phyloP scores from a whole-genome alignment of 2,888 invertebrate species.

The Strigamia transsilvanica region DNA sequence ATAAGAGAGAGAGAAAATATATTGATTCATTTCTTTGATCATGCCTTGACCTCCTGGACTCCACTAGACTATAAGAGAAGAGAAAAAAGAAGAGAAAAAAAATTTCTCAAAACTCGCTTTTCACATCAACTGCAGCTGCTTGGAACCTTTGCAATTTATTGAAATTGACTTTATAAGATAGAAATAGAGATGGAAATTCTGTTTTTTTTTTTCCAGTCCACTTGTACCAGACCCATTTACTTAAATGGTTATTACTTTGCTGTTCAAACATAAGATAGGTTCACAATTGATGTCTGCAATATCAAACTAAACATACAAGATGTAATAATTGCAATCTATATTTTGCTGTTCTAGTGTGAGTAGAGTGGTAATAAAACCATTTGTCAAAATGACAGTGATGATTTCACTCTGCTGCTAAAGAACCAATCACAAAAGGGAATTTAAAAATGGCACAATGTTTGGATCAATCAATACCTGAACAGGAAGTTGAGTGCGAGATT shows the following conservation, averaged over 20 bases:
- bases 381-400: too few species aligned
- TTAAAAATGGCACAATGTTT: too few species aligned
- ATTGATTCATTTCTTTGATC: conserved; percentile 42
- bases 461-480: too few species aligned
- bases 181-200: conserved; percentile 38
- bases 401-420: too few species aligned
- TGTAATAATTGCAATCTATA: not conserved
- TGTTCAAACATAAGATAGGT: not conserved
- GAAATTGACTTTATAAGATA: conserved; percentile 42
- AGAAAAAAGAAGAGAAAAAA: not conserved
- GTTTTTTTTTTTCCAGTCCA: conserved; percentile 38
- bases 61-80: conserved; percentile 9
- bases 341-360: too few species aligned
- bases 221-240: conserved; percentile 33
- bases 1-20: not conserved
- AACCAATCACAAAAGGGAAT: too few species aligned
- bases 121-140: conserved; percentile 44
- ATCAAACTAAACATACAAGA: not conserved
- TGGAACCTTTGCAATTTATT: conserved; percentile 30
- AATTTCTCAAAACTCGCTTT: not conserved
- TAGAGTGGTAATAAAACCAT: too few species aligned
- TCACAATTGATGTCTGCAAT: conserved; percentile 13
- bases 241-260: conserved; percentile 41
- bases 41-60: conserved; percentile 36
- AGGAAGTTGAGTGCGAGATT: too few species aligned